These are phyloP conservation scores for Oscheius sp. DNA, from an alignment of 2,888 invertebrate species.

Conservation along the genomic window DNA sequence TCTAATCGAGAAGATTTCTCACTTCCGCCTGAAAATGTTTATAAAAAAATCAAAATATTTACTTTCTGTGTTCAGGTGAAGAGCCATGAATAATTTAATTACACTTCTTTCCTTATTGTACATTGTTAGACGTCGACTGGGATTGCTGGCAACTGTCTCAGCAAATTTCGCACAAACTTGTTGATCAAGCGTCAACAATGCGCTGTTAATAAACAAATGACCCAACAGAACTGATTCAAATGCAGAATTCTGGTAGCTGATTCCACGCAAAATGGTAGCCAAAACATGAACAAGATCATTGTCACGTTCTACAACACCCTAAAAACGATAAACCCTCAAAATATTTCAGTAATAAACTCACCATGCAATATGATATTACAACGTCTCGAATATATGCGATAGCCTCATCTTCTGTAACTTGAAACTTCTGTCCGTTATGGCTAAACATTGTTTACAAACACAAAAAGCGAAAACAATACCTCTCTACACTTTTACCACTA, in stretches of 20 bases:
- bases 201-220: slow-evolving; percentile 19
- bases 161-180: slow-evolving; percentile 1
- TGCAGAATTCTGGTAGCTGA: background rate
- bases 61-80: slow-evolving; percentile 5
- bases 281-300: slow-evolving; percentile 8
- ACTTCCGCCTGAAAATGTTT: background rate
- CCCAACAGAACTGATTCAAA: slow-evolving; percentile 30
- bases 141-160: background rate
- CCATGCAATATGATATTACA: slow-evolving; percentile 18
- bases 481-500: slow-evolving; percentile 21
- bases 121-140: background rate
- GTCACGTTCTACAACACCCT: slow-evolving; percentile 23
- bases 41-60: background rate
- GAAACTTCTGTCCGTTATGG: slow-evolving; percentile 4
- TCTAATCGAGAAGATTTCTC: background rate
- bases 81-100: slow-evolving; percentile 23
- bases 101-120: slow-evolving; percentile 7
- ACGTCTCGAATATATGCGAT: slow-evolving; percentile 19
- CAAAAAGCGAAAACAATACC: background rate
- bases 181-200: slow-evolving; percentile 8
- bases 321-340: background rate
- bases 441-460: background rate
- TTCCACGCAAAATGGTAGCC: slow-evolving; percentile 1
- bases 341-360: background rate
- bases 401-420: slow-evolving; percentile 4